Percentiles rank a stretch among this genome's conserved stretches.
phyloP scores from a whole-genome alignment of 1,140 invertebrate genomes.

The Rhagoletis zephyria region DNA sequence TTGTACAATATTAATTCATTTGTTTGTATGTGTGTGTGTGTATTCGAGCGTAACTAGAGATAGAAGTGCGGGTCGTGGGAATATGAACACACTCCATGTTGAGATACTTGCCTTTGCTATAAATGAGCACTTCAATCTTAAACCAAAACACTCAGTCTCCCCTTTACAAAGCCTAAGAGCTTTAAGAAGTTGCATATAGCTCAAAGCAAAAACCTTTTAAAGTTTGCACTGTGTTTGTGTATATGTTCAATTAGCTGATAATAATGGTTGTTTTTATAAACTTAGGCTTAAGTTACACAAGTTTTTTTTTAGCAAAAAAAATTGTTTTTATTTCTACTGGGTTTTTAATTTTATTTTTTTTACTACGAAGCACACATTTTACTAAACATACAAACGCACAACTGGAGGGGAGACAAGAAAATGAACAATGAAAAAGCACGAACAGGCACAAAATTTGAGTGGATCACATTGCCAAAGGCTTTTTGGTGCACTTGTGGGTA shows the following conservation, averaged over 20 bases:
- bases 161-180: not conserved
- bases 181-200: slow-evolving; percentile 9
- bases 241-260: not conserved
- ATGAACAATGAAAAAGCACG: not conserved
- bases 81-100: not conserved
- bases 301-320: not conserved
- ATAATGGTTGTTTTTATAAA: not conserved
- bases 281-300: not conserved
- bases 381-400: not conserved
- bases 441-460: too few relatives aligned
- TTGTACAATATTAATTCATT: not conserved
- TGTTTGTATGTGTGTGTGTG: not conserved
- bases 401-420: not conserved
- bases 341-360: not conserved
- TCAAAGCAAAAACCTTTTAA: not conserved
- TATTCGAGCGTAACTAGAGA: too few relatives aligned
- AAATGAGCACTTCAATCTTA: not conserved
- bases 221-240: not conserved
- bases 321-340: not conserved
- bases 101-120: not conserved
- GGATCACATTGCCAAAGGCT: too few relatives aligned
- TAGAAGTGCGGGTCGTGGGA: not conserved
- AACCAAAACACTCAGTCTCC: too few relatives aligned
- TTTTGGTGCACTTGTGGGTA: too few relatives aligned
- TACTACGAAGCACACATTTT: not conserved